These are phyloP conservation scores for Fragum whitleyi DNA, from an alignment of 2,888 invertebrate species.

Conservation along the genomic window DNA sequence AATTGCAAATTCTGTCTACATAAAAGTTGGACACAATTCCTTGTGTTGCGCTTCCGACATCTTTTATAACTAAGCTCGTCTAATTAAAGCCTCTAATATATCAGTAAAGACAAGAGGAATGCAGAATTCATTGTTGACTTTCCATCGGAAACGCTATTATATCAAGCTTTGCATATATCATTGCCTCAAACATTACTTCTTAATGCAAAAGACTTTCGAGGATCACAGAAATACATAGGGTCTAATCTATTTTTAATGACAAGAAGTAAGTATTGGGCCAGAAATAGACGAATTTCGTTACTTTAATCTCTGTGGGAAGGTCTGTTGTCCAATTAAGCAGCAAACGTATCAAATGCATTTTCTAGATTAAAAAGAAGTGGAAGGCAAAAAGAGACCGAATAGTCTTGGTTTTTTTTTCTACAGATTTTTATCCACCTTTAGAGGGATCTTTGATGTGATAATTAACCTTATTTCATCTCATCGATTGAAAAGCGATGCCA, in stretches of 20 bases:
- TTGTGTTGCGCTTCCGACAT: too few species aligned
- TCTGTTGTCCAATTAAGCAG: slow-evolving; percentile 3
- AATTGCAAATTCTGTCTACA: too few species aligned
- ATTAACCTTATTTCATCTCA: too few species aligned
- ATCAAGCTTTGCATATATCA: neutral
- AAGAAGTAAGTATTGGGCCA: neutral
- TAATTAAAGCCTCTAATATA: too few species aligned
- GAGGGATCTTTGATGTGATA: neutral
- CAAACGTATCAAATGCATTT: slow-evolving; percentile 19
- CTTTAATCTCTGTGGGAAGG: slow-evolving; percentile 13
- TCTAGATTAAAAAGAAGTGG: neutral
- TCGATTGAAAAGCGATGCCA: too few species aligned
- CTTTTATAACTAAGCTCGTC: too few species aligned
- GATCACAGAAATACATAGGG: neutral
- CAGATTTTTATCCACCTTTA: neutral
- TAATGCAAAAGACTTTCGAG: slow-evolving; percentile 4
- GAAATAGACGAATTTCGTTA: slow-evolving; percentile 4
- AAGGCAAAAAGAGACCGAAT: neutral
- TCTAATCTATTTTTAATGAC: slow-evolving; percentile 16
- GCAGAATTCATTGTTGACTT: too few species aligned
- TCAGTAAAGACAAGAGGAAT: too few species aligned
- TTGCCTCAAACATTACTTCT: slow-evolving; percentile 9
- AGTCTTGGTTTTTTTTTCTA: neutral
- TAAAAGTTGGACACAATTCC: too few species aligned
- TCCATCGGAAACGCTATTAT: slow-evolving; percentile 5